These are phyloP conservation scores for Venustaconcha ellipsiformis DNA, from an alignment of 1,140 invertebrate genomes.

Conservation along the genomic window DNA sequence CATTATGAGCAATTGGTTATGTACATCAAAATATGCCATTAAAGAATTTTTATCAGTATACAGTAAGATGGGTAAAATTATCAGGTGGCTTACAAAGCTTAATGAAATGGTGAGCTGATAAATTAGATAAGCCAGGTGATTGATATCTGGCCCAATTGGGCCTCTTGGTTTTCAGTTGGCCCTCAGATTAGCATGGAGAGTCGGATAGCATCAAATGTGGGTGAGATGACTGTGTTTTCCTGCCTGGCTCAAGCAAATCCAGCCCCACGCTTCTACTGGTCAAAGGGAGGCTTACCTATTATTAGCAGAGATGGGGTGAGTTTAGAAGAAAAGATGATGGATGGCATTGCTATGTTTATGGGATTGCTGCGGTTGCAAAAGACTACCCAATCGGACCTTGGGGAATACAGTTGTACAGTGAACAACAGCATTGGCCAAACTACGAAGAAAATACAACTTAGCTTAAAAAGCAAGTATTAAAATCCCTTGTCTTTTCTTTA, in stretches of 20 bases:
- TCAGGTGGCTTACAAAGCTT: too few relatives aligned
- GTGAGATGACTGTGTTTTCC: conserved; percentile 22
- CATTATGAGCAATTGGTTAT: too few relatives aligned
- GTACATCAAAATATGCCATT: too few relatives aligned
- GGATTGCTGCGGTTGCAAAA: conserved; percentile 30
- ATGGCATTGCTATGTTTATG: conserved; percentile 11
- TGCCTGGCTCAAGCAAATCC: conserved; percentile 45
- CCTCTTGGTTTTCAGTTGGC: conserved; percentile 30
- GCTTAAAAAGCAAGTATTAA: too few relatives aligned
- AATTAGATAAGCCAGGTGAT: too few relatives aligned
- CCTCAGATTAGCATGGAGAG: conserved; percentile 22
- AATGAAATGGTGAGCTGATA: too few relatives aligned
- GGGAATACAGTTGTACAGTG: conserved; percentile 44
- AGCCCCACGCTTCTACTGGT: conserved; percentile 44
- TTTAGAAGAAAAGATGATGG: not conserved
- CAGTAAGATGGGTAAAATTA: too few relatives aligned
- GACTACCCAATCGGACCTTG: conserved; percentile 29
- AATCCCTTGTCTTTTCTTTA: too few relatives aligned
- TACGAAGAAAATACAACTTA: not conserved
- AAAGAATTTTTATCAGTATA: too few relatives aligned
- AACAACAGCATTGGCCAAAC: conserved; percentile 43
- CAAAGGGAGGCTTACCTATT: conserved; percentile 23
- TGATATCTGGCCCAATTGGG: too few relatives aligned
- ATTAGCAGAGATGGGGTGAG: not conserved
- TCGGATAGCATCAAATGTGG: conserved; percentile 35